Base-by-base conservation (phyloP, 1,140 invertebrate genomes). In the Anastrepha obliqua region DNA sequence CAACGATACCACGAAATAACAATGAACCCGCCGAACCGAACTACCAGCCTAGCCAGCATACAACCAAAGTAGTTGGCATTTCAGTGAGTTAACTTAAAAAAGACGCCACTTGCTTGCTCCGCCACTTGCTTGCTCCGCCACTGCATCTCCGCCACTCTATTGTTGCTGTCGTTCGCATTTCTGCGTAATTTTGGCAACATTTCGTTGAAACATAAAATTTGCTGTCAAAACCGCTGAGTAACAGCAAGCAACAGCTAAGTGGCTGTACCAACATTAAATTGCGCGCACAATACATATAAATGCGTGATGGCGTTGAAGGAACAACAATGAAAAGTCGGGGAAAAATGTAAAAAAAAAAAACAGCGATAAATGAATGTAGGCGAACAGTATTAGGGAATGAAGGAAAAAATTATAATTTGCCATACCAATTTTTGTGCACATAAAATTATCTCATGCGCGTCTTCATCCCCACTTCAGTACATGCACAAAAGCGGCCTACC, bases 161-260 rank as follows among this genome's bases (percentile, higher is more conserved):
- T 15, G 44, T 29, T 55, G 47, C 20, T 20, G 6, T 5, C 15
- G 11, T 55, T 51, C 8, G n/a, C 15, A 20, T 20, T 29, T n/a
- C 74, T 55, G 44, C 74, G 47, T 58, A 81, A 11, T 81, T 81
- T 81, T 55, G 74, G n/a, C 17, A 29, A 81, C 47, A 81, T 8
- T 58, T 81, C 44, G 74, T 55, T 81, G 42, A 81, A 81, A 81
- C 47, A 58, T 81, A 55, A 81, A 81, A 81, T 81, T 58, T 51
- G 47, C 74, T 81, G 47, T 51, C n/a, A 81, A 15, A 81, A 55
- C 17, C 74, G 47, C 51, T 20, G 17, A 3, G n/a, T 1, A 9
- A 15, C 74, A 29, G n/a, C 39, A 47, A 74, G 15, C 15, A 58
- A 58, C 17, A 51, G 74, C 44, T 81, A 81, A 58, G 74, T 81